phyloP scores from a whole-genome alignment of 2,797 vertebrate genomes.

The Lemur catta region DNA sequence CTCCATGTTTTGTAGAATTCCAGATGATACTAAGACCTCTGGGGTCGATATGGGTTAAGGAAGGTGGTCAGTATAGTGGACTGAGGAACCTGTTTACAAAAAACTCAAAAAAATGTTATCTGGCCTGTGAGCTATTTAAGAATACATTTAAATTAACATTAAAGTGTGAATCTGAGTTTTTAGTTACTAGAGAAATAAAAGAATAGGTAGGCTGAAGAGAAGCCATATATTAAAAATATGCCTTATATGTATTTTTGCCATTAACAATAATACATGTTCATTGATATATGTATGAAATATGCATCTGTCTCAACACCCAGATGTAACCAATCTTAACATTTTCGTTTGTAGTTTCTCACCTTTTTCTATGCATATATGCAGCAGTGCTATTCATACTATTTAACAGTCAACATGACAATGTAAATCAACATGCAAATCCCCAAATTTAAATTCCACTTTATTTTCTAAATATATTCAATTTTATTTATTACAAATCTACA shows the following conservation, averaged over 20 bases:
- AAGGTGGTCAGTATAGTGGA: not conserved
- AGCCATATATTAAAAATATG: not conserved
- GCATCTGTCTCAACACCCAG: not conserved
- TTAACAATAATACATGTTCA: not conserved
- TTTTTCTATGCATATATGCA: not conserved
- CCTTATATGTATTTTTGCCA: not conserved
- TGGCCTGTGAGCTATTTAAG: not conserved
- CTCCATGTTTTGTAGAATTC: not conserved
- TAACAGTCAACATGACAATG: not conserved
- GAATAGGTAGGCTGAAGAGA: not conserved
- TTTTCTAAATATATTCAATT: not conserved
- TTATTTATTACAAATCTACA: not conserved
- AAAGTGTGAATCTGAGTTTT: not conserved
- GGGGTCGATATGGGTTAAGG: not conserved
- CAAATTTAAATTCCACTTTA: not conserved
- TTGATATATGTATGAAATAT: not conserved
- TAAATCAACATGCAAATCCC: not conserved
- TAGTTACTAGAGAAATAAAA: not conserved
- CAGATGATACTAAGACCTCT: not conserved
- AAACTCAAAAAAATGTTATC: not conserved
- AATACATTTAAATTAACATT: not conserved
- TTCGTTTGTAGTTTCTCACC: not conserved
- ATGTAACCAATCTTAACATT: not conserved
- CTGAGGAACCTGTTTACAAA: not conserved
- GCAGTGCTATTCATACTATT: not conserved